Evolutionary conservation across 2,888 invertebrate genomes (phyloP), one percentile per base, ranked within the genome.

Genomic region (Heteromyza rotundicornis): DNA sequence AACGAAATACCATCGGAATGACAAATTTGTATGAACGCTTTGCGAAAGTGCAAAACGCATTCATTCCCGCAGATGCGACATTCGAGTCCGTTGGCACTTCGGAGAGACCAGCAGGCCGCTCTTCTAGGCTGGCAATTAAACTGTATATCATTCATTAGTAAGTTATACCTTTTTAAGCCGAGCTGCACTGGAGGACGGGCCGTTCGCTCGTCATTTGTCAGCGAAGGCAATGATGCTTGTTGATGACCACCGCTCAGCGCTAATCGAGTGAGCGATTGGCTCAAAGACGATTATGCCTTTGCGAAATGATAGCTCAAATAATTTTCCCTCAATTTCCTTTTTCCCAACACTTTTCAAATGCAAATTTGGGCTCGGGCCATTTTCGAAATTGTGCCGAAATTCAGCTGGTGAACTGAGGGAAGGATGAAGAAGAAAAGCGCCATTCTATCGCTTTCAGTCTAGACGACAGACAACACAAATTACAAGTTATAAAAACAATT

Each of bases 131-230:
- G 63, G 79, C 81, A 80, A 80, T 79, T 80, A 80, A 79, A 79
- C 75, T 73, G 77, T 76, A 78, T 79, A 80, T 78, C 80, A 79
- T 80, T 79, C 80, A 79, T 79, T 78, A 79, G 79, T 79, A 80
- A 80, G 79, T 80, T 78, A 79, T 79, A 79, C 77, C 80, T 78
- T 79, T 77, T 76, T 75, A 79, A 76, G 79, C 65, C 71, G 55
- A 51, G 59, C 56, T 52, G 52, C 62, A 58, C 59, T 62, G 66
- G n/a, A n/a, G n/a, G n/a, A 64, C 70, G 67, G 54, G 50, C 69
- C 65, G 57, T 47, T 51, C 51, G 27, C 19, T 47, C 47, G 19
- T 20, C 47, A 47, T 47, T 47, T 47, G 47, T 47, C 47, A 19
- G 47, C 20, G 47, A 5, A 3, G 47, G 19, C 40, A 2, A 17